Evolutionary conservation across 1,140 invertebrate species (phyloP).

Genomic region (Muscidifurax raptorellus): DNA sequence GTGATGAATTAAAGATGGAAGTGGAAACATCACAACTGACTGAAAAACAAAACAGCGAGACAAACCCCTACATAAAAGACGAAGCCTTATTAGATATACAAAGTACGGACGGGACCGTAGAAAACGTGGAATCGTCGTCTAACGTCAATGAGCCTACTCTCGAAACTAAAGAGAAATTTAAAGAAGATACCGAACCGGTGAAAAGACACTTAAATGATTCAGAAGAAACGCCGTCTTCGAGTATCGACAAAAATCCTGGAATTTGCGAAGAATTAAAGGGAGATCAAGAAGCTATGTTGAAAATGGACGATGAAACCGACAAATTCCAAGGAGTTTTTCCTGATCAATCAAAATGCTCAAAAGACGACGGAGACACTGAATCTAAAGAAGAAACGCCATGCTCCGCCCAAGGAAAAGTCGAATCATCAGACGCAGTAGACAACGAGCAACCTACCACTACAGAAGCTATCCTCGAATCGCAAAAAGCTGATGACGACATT

Average conservation of each 20-base stretch:
- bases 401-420: neutral
- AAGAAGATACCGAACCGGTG: neutral
- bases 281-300: neutral
- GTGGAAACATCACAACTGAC: neutral
- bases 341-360: neutral
- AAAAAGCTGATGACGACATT: slow-evolving; percentile 21
- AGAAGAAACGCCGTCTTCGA: neutral
- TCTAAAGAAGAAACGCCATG: neutral
- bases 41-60: neutral
- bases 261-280: neutral
- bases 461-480: neutral
- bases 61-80: neutral
- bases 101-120: neutral
- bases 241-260: neutral
- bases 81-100: slow-evolving; percentile 23
- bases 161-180: slow-evolving; percentile 19
- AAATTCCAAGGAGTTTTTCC: neutral
- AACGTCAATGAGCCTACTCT: neutral
- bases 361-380: neutral
- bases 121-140: neutral
- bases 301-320: neutral
- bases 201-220: neutral
- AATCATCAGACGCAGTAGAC: neutral
- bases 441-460: neutral
- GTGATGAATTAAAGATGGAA: neutral